Evolutionary conservation across 2,113 vertebrate species (phyloP).

Genomic region (Sylvilagus bachmani): DNA sequence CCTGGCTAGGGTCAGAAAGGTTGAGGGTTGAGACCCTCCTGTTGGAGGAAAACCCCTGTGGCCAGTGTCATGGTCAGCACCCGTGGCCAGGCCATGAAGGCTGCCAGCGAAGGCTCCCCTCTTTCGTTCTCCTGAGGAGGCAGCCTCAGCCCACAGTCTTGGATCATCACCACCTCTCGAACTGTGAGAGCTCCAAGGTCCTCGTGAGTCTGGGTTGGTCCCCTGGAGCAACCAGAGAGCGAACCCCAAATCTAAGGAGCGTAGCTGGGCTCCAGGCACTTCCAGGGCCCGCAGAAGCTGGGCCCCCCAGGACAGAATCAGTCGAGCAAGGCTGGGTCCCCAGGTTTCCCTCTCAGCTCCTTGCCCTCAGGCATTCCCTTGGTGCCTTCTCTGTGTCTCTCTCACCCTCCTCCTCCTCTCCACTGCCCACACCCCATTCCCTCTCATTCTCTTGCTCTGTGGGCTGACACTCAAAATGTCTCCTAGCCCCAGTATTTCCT

Average conservation of each 20-base stretch:
- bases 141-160: not conserved
- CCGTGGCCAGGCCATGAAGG: too few relatives aligned
- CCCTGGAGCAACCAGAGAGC: not conserved
- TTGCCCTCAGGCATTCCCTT: not conserved
- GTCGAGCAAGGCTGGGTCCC: not conserved
- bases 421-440: not conserved
- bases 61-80: too few relatives aligned
- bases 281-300: not conserved
- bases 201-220: not conserved
- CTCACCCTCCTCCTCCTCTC: not conserved
- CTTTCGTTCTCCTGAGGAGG: not conserved
- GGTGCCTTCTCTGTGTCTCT: not conserved
- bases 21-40: not conserved
- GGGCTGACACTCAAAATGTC: not conserved
- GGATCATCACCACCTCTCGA: accelerated
- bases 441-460: not conserved
- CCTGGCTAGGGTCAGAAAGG: not conserved
- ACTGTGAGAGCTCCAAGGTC: not conserved
- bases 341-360: not conserved
- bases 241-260: not conserved
- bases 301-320: not conserved
- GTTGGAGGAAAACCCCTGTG: too few relatives aligned
- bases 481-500: not conserved
- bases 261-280: not conserved
- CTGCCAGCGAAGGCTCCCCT: too few relatives aligned